Conservation (phyloP, 1,140 invertebrate species). For the Littorina saxatilis region DNA sequence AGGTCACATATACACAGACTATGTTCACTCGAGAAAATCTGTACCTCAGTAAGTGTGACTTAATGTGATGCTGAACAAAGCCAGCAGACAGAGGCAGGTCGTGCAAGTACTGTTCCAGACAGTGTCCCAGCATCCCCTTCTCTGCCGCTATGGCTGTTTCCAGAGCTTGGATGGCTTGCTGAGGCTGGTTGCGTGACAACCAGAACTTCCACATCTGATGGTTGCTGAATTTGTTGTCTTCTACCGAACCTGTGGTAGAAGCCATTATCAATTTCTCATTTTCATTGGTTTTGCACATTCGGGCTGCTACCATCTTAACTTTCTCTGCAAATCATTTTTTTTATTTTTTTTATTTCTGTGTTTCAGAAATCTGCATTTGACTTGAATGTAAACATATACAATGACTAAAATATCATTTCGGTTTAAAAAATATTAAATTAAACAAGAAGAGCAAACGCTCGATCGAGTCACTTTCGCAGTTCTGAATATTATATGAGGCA, state of each 20-base stretch:
- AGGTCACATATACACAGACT: too few relatives aligned
- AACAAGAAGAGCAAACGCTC: too few relatives aligned
- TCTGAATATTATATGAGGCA: too few relatives aligned
- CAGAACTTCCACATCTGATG: constrained; percentile 24
- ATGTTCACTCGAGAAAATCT: too few relatives aligned
- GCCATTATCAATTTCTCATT: too few relatives aligned
- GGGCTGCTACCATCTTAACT: too few relatives aligned
- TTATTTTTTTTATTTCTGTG: too few relatives aligned
- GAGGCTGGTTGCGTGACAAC: constrained; percentile 20
- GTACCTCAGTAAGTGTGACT: constrained; percentile 27
- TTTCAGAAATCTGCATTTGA: too few relatives aligned
- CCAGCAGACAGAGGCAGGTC: not conserved
- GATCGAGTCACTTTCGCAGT: too few relatives aligned
- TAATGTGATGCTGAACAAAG: constrained; percentile 31
- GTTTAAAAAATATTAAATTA: not conserved
- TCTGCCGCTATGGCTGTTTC: constrained; percentile 13
- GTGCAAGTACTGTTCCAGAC: constrained; percentile 18
- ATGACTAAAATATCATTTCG: not conserved
- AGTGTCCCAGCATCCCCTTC: constrained; percentile 3
- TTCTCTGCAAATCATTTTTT: too few relatives aligned
- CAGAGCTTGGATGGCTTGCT: constrained; percentile 8
- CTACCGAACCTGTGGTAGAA: not conserved
- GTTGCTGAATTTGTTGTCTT: not conserved
- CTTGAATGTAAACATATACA: too few relatives aligned
- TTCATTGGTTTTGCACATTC: too few relatives aligned